A percentile compares a stretch with the other conserved stretches of the same genome.
These are phyloP conservation scores for Cromileptes altivelis DNA, from an alignment of 2,113 vertebrate genomes.

Conservation along the genomic window DNA sequence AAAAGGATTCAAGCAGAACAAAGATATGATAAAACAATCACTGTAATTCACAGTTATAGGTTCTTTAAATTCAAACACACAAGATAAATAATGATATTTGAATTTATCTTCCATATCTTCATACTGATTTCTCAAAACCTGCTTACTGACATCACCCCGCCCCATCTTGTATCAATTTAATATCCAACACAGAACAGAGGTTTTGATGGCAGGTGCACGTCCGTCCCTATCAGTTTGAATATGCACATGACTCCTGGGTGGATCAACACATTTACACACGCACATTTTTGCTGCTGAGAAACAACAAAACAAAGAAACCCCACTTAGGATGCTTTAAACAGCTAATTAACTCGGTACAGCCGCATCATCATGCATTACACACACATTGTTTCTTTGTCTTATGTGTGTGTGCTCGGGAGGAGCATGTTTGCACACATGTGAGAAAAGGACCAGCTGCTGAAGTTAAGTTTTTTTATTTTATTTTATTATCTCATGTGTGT, in stretches of 20 bases:
- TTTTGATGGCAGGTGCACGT: not conserved
- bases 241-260: not conserved
- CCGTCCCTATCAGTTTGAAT: constrained; percentile 2
- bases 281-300: constrained; percentile 20
- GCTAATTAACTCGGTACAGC: constrained; percentile 41
- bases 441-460: constrained; percentile 28
- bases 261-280: constrained; percentile 7
- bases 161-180: not conserved
- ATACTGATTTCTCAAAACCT: not conserved
- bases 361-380: constrained; percentile 9
- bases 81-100: not conserved
- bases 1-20: too few species aligned
- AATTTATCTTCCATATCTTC: too few species aligned
- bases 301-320: constrained; percentile 39
- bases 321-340: constrained; percentile 16
- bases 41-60: too few species aligned
- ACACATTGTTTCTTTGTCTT: constrained; percentile 8
- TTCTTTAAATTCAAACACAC: not conserved
- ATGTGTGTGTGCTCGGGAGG: not conserved
- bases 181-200: not conserved
- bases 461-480: not conserved
- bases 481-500: not conserved
- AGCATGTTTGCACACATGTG: constrained; percentile 33
- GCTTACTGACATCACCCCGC: not conserved
- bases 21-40: too few species aligned